Conservation (phyloP, 2,888 invertebrate genomes). For the Peribatodes rhomboidaria region DNA sequence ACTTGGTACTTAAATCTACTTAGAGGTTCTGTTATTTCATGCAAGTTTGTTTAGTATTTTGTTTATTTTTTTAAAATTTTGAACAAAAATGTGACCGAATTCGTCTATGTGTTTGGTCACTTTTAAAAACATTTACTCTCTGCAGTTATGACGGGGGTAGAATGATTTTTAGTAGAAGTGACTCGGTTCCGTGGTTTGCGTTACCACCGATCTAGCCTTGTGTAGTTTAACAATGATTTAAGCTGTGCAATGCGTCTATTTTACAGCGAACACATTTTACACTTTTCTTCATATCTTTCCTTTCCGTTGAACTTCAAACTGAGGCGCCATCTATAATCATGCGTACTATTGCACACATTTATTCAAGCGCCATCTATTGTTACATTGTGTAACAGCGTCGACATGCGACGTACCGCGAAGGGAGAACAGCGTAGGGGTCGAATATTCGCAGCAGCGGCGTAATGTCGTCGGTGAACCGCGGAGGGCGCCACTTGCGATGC, state of each 20-base stretch:
- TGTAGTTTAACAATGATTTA: conserved; percentile 37
- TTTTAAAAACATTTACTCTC: conserved; percentile 27
- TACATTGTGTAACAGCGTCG: conserved; percentile 59
- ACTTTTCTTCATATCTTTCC: conserved; percentile 31
- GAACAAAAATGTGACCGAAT: conserved; percentile 38
- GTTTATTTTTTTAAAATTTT: conserved; percentile 28
- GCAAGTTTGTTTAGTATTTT: conserved; percentile 16
- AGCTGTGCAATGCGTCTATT: conserved; percentile 40
- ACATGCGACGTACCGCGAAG: conserved; percentile 83
- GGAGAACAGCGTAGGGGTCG: conserved; percentile 89
- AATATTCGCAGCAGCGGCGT: conserved; percentile 92
- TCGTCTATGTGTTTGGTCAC: conserved; percentile 34
- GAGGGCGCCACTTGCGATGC: conserved; percentile 94
- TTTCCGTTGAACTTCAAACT: conserved; percentile 35
- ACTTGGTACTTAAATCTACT: conserved; percentile 14
- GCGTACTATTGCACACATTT: conserved; percentile 66
- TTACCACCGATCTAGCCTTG: conserved; percentile 6
- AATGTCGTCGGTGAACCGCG: conserved; percentile 92
- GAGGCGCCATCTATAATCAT: conserved; percentile 72
- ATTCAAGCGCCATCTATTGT: conserved; percentile 78
- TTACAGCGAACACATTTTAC: conserved; percentile 25
- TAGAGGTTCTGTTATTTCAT: conserved; percentile 10
- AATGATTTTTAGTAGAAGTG: conserved; percentile 28
- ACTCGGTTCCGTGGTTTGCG: conserved; percentile 12
- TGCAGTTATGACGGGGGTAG: conserved; percentile 7